These are phyloP conservation scores for Zosterops pallidus DNA, from an alignment of 2,113 vertebrate species.

Conservation along the genomic window DNA sequence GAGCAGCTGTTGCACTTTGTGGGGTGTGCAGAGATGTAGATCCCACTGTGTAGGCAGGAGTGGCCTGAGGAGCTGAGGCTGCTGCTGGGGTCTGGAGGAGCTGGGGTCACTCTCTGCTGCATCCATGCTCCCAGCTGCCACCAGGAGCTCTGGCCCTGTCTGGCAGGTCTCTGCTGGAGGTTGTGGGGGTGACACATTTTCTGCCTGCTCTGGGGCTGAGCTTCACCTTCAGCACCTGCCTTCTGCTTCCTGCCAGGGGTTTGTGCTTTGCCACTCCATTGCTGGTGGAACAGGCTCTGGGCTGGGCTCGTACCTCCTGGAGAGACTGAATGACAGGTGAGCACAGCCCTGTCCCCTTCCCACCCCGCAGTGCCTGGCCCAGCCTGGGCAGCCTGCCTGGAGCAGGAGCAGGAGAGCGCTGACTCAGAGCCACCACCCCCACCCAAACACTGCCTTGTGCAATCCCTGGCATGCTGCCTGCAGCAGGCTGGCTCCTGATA, in stretches of 20 bases:
- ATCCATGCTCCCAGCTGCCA: not conserved
- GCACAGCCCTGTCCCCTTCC: not conserved
- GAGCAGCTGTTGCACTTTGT: not conserved
- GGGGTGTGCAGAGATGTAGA: not conserved
- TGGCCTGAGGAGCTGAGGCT: not conserved
- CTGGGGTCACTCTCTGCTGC: not conserved
- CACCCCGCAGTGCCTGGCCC: not conserved
- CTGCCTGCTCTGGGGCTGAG: not conserved
- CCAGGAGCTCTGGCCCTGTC: not conserved
- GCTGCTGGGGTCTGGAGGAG: not conserved
- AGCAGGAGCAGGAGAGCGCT: not conserved
- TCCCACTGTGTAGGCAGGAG: not conserved
- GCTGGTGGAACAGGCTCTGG: constrained; percentile 96
- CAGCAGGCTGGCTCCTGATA: not conserved
- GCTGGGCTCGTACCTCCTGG: constrained; percentile 93
- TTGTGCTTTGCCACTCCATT: constrained; percentile 97
- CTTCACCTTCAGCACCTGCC: not conserved
- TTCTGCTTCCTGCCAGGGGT: constrained; percentile 80
- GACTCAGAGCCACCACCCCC: constrained; percentile 57
- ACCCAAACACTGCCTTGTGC: constrained; percentile 56
- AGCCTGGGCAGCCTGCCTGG: not conserved
- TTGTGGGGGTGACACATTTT: not conserved
- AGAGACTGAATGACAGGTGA: constrained; percentile 97
- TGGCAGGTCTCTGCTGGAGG: not conserved
- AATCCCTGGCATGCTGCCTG: constrained; percentile 3